These are phyloP conservation scores for Bombus balteatus DNA, from an alignment of 1,140 invertebrate genomes.

Conservation along the genomic window DNA sequence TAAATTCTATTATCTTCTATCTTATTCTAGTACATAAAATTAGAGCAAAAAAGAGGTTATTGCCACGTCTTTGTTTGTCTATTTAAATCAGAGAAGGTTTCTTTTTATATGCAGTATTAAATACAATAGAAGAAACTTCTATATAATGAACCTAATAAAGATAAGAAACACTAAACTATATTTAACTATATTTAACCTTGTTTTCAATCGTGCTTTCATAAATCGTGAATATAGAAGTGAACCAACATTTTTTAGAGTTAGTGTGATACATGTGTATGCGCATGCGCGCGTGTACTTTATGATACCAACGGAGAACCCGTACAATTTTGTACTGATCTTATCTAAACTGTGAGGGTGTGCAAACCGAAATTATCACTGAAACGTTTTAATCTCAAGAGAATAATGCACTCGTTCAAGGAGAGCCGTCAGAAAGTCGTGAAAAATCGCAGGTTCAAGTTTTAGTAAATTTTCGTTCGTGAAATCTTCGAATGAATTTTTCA, in stretches of 20 bases:
- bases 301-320: background rate
- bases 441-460: background rate
- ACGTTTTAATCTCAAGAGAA: constrained; percentile 6
- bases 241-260: background rate
- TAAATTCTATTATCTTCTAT: too few relatives aligned
- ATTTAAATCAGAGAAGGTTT: background rate
- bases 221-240: background rate
- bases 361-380: constrained; percentile 1
- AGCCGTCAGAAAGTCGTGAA: too few relatives aligned
- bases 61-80: too few relatives aligned
- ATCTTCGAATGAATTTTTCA: background rate
- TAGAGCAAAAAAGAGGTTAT: too few relatives aligned
- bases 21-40: too few relatives aligned
- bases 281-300: too few relatives aligned
- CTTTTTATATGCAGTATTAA: background rate
- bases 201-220: background rate
- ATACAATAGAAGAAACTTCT: background rate
- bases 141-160: background rate
- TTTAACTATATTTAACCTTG: background rate
- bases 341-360: background rate
- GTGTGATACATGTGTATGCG: background rate
- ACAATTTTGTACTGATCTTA: background rate
- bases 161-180: background rate
- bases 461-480: background rate
- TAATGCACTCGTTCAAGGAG: background rate